Conservation (phyloP, 2,888 invertebrate species). For the Cephus runcator region DNA sequence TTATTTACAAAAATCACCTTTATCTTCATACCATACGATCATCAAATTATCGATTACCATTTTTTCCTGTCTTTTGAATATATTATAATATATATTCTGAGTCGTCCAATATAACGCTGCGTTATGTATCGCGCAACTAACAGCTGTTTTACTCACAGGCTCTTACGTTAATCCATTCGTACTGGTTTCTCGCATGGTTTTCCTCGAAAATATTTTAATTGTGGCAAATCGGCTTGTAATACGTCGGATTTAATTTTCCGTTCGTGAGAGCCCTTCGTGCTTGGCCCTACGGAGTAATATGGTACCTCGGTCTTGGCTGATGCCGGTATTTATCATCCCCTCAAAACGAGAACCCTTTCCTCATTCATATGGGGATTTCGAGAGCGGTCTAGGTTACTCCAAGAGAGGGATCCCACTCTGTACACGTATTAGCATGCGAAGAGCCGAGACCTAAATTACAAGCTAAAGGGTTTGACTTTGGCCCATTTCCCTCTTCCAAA, state of each 20-base stretch:
- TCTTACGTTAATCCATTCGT: not conserved
- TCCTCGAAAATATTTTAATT: not conserved
- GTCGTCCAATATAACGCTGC: too few species aligned
- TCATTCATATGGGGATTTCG: not conserved
- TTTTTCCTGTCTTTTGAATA: too few species aligned
- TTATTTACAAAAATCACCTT: too few species aligned
- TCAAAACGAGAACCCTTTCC: constrained; percentile 15
- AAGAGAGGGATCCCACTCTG: not conserved
- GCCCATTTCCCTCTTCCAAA: not conserved
- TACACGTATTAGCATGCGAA: not conserved
- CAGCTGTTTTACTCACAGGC: not conserved
- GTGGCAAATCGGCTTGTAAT: not conserved
- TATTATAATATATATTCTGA: too few species aligned
- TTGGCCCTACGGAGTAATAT: not conserved
- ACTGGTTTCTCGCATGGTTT: not conserved
- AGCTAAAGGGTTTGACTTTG: not conserved
- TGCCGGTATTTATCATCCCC: constrained; percentile 12
- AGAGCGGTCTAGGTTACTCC: not conserved
- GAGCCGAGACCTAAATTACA: constrained; percentile 3
- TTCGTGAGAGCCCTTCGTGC: not conserved
- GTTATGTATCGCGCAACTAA: not conserved
- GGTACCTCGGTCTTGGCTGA: not conserved
- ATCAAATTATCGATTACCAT: too few species aligned
- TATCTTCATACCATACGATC: too few species aligned
- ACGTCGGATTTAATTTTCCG: not conserved